Base-by-base conservation (phyloP, 2,888 invertebrate genomes). In the Lissocephala sabroskyi region DNA sequence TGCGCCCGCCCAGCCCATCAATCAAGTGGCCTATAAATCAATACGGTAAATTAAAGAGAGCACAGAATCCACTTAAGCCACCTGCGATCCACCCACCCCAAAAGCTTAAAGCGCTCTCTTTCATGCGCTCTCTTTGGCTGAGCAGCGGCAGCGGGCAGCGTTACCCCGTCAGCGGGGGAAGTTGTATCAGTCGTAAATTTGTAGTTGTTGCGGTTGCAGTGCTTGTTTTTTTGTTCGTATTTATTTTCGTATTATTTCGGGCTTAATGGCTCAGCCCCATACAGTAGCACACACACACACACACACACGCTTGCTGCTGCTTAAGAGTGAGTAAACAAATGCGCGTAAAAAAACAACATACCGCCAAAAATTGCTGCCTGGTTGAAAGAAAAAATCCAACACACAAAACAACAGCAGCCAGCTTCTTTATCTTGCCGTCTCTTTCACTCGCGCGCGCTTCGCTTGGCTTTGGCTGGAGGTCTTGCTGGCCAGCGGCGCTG, bases 331-430 rank as follows among this genome's bases (percentile, higher is more conserved):
- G 66, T 66, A 66, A 66, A 66, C 66, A 66, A 66, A 73, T 54
- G 77, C 66, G 77, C 66, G 77, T 66, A 66, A 66, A 76, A 67
- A 35, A 59, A 53, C 59, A 64, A 66, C 53, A 41, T 37, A 45
- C 52, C 18, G n/a, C 6, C 18, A 41, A 60, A 68, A 67, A 56
- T 54, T 62, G 64, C 46, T 53, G 65, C 45, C 46, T 50, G 45
- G 33, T 35, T 7, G 4, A 44, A 45, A 47, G 47, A 40, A 44
- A 16, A 52, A 19, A 19, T 9, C 3, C 3, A 23, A 23, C 23
- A 23, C 23, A 23, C 44, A 59, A 59, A 63, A 59, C 59, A 59
- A 49, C 64, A 28, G 18, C 18, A 19, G 16, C 17, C 37, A 18
- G 35, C 13, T 16, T 35, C 14, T 23, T 23, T 3, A 5, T 23